Conservation (phyloP, 2,113 vertebrate genomes). For the Rhagologus leucostigma region DNA sequence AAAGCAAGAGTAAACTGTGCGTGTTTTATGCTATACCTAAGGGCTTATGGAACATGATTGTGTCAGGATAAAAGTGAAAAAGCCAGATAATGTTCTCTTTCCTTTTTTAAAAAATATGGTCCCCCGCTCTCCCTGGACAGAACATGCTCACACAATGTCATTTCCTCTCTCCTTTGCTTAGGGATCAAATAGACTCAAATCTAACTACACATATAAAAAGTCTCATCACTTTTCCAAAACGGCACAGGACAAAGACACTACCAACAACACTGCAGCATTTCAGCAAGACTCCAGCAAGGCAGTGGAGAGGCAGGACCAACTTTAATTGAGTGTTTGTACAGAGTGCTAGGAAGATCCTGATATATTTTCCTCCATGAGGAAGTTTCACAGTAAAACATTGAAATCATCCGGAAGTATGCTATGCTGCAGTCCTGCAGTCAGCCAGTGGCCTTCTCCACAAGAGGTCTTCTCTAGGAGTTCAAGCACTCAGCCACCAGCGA, state of each 20-base stretch:
- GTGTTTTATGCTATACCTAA: neutral
- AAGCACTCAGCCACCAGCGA: neutral
- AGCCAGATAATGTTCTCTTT: neutral
- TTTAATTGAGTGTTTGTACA: neutral
- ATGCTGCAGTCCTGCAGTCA: neutral
- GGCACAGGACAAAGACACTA: neutral
- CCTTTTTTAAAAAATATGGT: neutral
- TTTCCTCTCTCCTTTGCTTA: neutral
- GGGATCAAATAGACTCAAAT: neutral
- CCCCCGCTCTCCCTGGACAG: accelerated
- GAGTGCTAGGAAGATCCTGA: neutral
- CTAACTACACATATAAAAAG: neutral
- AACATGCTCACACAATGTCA: neutral
- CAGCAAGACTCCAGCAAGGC: neutral
- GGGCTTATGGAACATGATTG: neutral
- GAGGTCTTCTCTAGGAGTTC: neutral
- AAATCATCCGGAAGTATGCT: neutral
- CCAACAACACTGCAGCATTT: neutral
- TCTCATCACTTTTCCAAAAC: neutral
- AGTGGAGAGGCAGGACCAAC: neutral
- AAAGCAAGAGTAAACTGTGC: neutral
- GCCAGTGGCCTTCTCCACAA: neutral
- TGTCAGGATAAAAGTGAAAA: neutral
- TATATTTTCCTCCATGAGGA: neutral
- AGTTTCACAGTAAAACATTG: neutral